phyloP scores from a whole-genome alignment of 35 echinoderm and acorn worm species.

The Diadema setosum region DNA sequence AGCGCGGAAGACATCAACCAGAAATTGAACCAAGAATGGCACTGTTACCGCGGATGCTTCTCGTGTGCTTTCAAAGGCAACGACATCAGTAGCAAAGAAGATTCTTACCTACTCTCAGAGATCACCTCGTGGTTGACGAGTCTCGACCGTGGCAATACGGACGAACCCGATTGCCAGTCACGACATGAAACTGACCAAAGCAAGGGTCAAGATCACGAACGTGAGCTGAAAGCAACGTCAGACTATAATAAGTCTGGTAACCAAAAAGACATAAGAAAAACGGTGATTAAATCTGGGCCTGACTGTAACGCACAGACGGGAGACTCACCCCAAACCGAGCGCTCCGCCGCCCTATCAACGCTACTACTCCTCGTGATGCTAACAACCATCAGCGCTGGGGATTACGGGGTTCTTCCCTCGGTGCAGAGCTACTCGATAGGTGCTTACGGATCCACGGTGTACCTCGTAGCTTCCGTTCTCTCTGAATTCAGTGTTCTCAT shows the following conservation, averaged over 20 bases:
- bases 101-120: too few relatives aligned
- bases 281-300: too few relatives aligned
- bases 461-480: constrained; percentile 10
- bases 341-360: neutral
- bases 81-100: neutral
- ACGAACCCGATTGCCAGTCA: too few relatives aligned
- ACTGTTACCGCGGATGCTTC: neutral
- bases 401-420: neutral
- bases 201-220: too few relatives aligned
- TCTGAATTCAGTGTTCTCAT: constrained; percentile 1
- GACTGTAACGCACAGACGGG: neutral
- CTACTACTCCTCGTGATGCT: neutral
- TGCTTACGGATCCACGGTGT: neutral
- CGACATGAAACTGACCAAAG: too few relatives aligned
- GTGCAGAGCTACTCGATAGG: constrained; percentile 19
- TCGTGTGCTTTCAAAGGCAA: neutral
- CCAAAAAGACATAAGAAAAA: neutral
- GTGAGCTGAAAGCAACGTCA: too few relatives aligned
- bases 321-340: neutral
- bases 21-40: too few relatives aligned
- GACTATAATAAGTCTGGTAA: neutral
- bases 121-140: neutral
- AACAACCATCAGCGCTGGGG: neutral
- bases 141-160: too few relatives aligned
- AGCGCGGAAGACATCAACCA: neutral